These are phyloP conservation scores for Nomada hirtipes DNA, from an alignment of 2,888 invertebrate genomes.

Conservation along the genomic window DNA sequence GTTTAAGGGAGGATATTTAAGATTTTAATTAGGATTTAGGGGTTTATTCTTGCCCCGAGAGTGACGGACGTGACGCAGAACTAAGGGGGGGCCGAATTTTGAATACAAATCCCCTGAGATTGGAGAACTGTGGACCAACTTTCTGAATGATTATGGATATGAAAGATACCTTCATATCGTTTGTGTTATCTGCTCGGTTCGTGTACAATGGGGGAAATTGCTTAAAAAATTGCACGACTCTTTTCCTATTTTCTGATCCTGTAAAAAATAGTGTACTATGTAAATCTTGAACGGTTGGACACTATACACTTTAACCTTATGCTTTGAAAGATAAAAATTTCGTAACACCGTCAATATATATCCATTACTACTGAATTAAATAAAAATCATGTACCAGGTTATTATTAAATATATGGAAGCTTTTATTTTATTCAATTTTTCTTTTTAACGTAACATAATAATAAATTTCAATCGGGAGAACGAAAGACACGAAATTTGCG, in stretches of 20 bases:
- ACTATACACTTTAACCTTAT: too few relatives aligned
- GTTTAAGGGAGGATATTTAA: not conserved
- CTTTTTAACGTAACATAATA: too few relatives aligned
- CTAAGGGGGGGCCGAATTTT: not conserved
- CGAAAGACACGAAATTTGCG: too few relatives aligned
- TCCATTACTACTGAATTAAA: too few relatives aligned
- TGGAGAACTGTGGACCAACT: not conserved
- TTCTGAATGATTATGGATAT: not conserved
- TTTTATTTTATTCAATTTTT: too few relatives aligned
- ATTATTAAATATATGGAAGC: too few relatives aligned
- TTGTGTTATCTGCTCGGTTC: too few relatives aligned
- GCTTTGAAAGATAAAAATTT: too few relatives aligned
- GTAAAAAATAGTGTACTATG: not conserved
- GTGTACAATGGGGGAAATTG: not conserved
- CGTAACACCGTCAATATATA: too few relatives aligned
- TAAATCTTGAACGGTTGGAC: too few relatives aligned
- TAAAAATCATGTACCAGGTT: too few relatives aligned
- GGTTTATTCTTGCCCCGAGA: not conserved
- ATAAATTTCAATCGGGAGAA: too few relatives aligned
- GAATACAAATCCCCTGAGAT: not conserved
- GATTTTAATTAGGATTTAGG: constrained; percentile 13
- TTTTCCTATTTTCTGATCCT: not conserved
- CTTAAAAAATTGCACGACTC: not conserved
- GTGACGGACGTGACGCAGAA: not conserved
- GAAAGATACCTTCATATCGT: not conserved